phyloP scores from a whole-genome alignment of 2,888 invertebrate species.

The Macroteleia sp. region DNA sequence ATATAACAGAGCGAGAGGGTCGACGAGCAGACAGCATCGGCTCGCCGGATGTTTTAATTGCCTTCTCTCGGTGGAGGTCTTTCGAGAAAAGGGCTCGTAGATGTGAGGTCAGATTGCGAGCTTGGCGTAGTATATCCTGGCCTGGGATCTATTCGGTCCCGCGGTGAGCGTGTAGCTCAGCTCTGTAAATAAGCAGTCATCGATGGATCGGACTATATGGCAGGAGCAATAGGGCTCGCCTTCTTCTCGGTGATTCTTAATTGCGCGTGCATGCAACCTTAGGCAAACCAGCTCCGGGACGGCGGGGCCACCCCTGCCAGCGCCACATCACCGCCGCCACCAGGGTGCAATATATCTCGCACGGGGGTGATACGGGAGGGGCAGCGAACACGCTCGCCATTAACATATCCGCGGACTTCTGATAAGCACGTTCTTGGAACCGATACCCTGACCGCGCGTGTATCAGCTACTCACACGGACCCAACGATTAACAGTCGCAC shows the following conservation, averaged over 20 bases:
- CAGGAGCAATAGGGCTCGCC: conserved; percentile 55
- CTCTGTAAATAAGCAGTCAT: conserved; percentile 81
- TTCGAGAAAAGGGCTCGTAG: conserved; percentile 61
- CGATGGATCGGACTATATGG: conserved; percentile 74
- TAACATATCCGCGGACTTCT: conserved; percentile 82
- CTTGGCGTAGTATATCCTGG: conserved; percentile 69
- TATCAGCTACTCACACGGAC: conserved; percentile 49
- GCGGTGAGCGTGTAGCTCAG: conserved; percentile 73
- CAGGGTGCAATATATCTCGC: conserved; percentile 80
- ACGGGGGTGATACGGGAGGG: conserved; percentile 69
- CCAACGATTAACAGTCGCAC: conserved; percentile 22
- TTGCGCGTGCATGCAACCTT: conserved; percentile 77
- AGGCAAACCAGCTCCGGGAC: conserved; percentile 25
- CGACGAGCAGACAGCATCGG: conserved; percentile 42
- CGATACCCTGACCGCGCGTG: conserved; percentile 74
- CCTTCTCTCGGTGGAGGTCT: conserved; percentile 74
- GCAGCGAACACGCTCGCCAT: conserved; percentile 80
- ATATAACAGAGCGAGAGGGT: conserved; percentile 37
- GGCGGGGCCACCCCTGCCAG: conserved; percentile 51
- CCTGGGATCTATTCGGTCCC: conserved; percentile 68
- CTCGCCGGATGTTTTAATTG: conserved; percentile 80
- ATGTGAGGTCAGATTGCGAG: conserved; percentile 48
- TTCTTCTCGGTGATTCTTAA: conserved; percentile 71
- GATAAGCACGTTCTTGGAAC: conserved; percentile 83
- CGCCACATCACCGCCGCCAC: conserved; percentile 66